Evolutionary conservation across 2,888 invertebrate genomes (phyloP), one percentile per base, ranked within the genome.

Genomic region (Megaustenia siamemsis): DNA sequence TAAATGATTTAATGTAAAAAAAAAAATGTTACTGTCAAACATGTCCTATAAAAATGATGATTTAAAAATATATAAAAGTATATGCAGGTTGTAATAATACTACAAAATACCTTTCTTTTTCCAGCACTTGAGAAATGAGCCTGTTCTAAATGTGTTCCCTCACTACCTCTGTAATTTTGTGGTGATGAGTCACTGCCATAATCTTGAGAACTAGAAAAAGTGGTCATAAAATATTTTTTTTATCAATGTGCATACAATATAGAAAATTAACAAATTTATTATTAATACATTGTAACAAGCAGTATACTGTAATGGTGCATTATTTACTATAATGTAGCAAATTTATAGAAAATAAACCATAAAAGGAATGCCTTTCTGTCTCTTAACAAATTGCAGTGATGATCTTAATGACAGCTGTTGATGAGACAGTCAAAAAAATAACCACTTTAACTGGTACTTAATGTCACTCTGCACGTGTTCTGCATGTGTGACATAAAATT

Each of bases 51-150:
- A n/a, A n/a, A n/a, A n/a, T n/a, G n/a, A n/a, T n/a, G n/a, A n/a
- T n/a, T n/a, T n/a, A n/a, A n/a, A n/a, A n/a, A n/a, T n/a, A n/a
- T n/a, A n/a, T n/a, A n/a, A n/a, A n/a, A n/a, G n/a, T n/a, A n/a
- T n/a, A n/a, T n/a, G n/a, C n/a, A n/a, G n/a, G n/a, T n/a, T n/a
- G n/a, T 18, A 73, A 21, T 18, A 32, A 73, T 49, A 15, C 3
- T 5, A 40, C 38, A 60, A 35, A 45, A n/a, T 77, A 77, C 80
- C 80, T 80, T 80, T 80, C 80, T 80, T 80, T 80, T 80, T 21
- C 69, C 69, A 80, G 45, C 2, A 69, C 53, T 38, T 35, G 68
- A 68, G 32, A 53, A 49, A 1, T 49, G 32, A 12, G 28, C 24
- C 40, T 24, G 4, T 38, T 80, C 80, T 21, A 69, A 35, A 35